Base-by-base conservation (phyloP, 1,140 invertebrate species). In the Venustaconcha ellipsiformis region DNA sequence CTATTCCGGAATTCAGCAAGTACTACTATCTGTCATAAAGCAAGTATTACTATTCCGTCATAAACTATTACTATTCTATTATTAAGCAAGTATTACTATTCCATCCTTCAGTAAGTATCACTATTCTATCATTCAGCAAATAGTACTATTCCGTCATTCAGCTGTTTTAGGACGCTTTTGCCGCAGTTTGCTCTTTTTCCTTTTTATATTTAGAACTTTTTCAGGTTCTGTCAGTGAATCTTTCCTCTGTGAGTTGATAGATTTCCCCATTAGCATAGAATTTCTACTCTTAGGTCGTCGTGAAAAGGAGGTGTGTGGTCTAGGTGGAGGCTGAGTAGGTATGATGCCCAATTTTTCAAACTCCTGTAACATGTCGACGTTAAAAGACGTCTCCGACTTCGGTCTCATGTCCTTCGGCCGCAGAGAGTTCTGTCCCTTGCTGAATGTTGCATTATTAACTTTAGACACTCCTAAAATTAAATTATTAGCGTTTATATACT, bases 401-500 rank as follows among this genome's bases (percentile, higher is more conserved):
- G 83, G 82, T 20, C 82, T 60, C 15, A 85, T 67, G 74, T 85
- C 86, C 58, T 79, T 81, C 1, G 81, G 73, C 73, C 82, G 82
- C 2, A 67, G 18, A 11, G 83, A 82, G 26, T 68, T 74, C 64
- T 80, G 80, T 14, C 85, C 85, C 3, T 83, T 72, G 69, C 76
- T 83, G 68, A 80, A 85, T 15, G 85, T 84, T 17, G 81, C 63
- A 66, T 83, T 79, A 37, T 81, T 78, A 17, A 86, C 86, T 57
- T 83, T 85, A 26, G 87, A 85, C 18, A 85, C 67, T 56, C 83
- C 84, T 26, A 87, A 65, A 14, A 87, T 59, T 26, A 84, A 37
- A 76, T 86, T 82, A 64, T 86, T 88, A 17, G 83, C 86, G 76
- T 88, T 88, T 26, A 87, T 83, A 14, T 82, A 48, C 76, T 86